Evolutionary conservation across 92 coral and sea anemone genomes (phyloP), one percentile per base, ranked within the genome.

Genomic region (Galaxea fascicularis): DNA sequence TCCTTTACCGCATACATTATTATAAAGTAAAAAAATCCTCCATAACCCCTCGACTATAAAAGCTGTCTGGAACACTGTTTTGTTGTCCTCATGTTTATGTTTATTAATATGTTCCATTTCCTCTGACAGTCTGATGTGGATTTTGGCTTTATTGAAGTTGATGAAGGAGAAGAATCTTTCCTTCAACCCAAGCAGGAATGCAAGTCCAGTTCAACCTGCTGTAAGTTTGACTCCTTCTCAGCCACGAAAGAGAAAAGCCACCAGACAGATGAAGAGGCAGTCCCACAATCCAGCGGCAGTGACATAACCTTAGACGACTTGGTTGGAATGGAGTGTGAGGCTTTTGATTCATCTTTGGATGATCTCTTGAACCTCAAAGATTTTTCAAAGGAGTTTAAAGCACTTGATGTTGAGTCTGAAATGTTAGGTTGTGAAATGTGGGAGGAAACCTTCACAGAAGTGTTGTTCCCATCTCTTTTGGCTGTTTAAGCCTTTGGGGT

Each of bases 381-480:
- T 84, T 78, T 94, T 75, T 78, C 94, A 22, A 85, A 80, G 65
- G 95, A 94, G 70, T 88, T 94, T 47, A 82, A 94, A 66, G 84
- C 87, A 26, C 72, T 91, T 30, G 95, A 94, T 67, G 89, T 82
- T 84, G 98, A 94, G 51, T 93, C 92, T 71, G 95, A 86, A 56
- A 82, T 94, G 76, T 86, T 92, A 70, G 93, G 95, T 66, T 90
- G 90, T 60, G 92, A 86, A 51, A 92, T 91, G 92, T 96, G 99
- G 99, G 94, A 94, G 98, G 99, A 96, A 89, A 94, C 94, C 75
- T 96, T 94, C 80, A 90, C 95, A 86, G 96, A 94, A 53, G 96
- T 90, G 44, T 85, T 96, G 41, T 96, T 96, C 85, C 99, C 99
- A 26, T 89, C 97, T 20, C 97, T 96, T 57, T 82, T 94, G 83